phyloP scores from a whole-genome alignment of 2,113 vertebrate species.

The Gobius niger region DNA sequence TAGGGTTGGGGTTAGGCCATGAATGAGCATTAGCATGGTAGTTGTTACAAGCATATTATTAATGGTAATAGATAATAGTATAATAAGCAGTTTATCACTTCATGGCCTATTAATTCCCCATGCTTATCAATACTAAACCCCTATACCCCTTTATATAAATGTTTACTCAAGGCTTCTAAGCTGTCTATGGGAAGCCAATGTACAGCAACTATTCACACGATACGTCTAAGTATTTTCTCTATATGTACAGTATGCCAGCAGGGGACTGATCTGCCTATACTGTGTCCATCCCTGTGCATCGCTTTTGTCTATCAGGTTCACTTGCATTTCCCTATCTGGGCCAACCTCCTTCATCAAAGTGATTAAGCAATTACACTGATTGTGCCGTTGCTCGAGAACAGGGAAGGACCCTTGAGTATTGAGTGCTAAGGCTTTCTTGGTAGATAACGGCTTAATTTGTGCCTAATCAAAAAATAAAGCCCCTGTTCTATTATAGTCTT shows the following conservation, averaged over 20 bases:
- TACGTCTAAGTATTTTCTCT: neutral
- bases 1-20: no score
- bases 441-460: constrained; percentile 70
- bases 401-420: constrained; percentile 59
- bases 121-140: no score
- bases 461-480: constrained; percentile 67
- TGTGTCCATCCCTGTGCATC: constrained; percentile 23
- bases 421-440: constrained; percentile 60
- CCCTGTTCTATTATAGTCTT: constrained; percentile 33
- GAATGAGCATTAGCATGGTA: no score
- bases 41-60: no score
- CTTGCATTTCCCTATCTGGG: constrained; percentile 53
- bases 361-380: constrained; percentile 74
- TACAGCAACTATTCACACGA: neutral
- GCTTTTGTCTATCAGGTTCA: constrained; percentile 49
- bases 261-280: neutral
- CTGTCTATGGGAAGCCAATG: neutral
- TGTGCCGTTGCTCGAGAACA: constrained; percentile 59
- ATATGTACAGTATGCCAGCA: constrained; percentile 3
- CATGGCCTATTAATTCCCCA: no score
- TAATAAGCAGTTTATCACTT: no score
- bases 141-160: no score
- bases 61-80: no score
- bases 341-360: constrained; percentile 68
- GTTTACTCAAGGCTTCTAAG: no score